Evolutionary conservation across 1,140 invertebrate species (phyloP).

Genomic region (Aphelenchoides avenae): DNA sequence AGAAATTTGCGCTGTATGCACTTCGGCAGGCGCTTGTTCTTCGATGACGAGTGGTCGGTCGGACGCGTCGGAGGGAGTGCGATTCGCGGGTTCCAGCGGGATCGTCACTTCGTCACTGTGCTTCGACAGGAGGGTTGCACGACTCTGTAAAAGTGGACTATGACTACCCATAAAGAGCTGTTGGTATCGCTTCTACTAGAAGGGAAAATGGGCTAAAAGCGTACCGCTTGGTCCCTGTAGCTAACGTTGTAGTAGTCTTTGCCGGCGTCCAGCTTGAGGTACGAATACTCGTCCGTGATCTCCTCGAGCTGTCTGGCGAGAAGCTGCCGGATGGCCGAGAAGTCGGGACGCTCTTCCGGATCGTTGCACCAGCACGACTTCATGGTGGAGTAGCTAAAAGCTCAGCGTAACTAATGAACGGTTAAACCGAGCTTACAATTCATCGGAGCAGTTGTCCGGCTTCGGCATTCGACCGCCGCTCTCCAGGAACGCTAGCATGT

Average conservation of each 20-base stretch:
- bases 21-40: too few species aligned
- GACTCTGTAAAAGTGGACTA: too few species aligned
- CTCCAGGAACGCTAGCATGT: conserved; percentile 60
- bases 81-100: too few species aligned
- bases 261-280: conserved; percentile 53
- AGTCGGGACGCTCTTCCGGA: conserved; percentile 42
- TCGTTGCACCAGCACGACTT: conserved; percentile 48
- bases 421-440: conserved; percentile 60
- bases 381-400: conserved; percentile 54
- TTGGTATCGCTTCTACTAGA: too few species aligned
- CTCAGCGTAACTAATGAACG: background rate
- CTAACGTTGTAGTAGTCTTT: conserved; percentile 57
- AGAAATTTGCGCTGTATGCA: too few species aligned
- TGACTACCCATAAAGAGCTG: too few species aligned
- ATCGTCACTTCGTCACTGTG: too few species aligned
- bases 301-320: conserved; percentile 54
- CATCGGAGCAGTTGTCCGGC: conserved; percentile 62
- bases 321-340: conserved; percentile 48
- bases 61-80: too few species aligned
- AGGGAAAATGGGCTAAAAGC: too few species aligned
- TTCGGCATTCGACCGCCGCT: conserved; percentile 60
- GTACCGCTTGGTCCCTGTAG: conserved; percentile 30
- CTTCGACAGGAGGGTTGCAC: too few species aligned
- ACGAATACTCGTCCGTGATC: conserved; percentile 57
- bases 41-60: too few species aligned